These are phyloP conservation scores for Drosophila prosaltans DNA, from an alignment of 1,140 invertebrate genomes.

Conservation along the genomic window DNA sequence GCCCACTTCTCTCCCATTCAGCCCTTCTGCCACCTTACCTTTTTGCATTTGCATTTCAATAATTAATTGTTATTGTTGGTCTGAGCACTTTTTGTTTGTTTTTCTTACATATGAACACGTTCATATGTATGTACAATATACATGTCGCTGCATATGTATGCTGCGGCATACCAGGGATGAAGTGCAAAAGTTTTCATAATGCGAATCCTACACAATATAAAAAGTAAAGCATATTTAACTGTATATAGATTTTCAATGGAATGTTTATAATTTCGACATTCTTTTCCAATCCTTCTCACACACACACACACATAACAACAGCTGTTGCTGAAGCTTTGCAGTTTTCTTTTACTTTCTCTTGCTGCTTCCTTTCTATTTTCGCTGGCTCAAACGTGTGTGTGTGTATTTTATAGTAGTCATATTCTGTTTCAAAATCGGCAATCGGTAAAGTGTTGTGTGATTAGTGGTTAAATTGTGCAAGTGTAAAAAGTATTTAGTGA, in stretches of 20 bases:
- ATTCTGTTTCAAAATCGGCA: too few species aligned
- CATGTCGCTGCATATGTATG: background rate
- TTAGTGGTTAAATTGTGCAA: too few species aligned
- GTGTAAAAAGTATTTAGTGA: too few species aligned
- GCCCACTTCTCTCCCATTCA: background rate
- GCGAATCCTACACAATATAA: background rate
- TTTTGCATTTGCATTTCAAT: conserved; percentile 64
- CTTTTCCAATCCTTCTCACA: too few species aligned
- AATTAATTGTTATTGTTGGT: conserved; percentile 71
- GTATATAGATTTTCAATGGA: background rate
- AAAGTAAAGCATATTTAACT: background rate
- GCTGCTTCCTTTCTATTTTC: too few species aligned
- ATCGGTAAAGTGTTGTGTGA: too few species aligned
- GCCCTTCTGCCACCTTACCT: background rate
- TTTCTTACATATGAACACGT: conserved; percentile 14
- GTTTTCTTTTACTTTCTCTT: too few species aligned
- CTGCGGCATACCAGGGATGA: background rate
- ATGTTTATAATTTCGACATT: too few species aligned
- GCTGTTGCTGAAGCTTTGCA: too few species aligned
- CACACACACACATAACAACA: background rate
- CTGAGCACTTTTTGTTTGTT: conserved; percentile 48
- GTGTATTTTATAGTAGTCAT: too few species aligned
- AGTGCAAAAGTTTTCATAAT: background rate
- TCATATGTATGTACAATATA: background rate
- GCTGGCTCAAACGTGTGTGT: too few species aligned